Conservation (phyloP, 2,797 vertebrate genomes). For the Phoebastria nigripes region DNA sequence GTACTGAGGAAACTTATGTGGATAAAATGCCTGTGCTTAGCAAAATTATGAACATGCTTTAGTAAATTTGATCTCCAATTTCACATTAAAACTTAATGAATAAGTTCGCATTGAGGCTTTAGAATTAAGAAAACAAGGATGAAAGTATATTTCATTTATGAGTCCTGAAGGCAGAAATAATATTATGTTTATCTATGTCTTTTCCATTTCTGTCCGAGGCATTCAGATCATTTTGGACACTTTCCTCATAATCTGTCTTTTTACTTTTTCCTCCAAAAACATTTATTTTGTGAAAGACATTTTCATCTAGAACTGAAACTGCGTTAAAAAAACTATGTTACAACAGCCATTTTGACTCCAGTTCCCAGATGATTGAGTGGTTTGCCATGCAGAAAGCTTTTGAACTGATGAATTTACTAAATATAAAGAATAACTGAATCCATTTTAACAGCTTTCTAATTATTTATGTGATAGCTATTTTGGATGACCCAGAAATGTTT, state of each 20-base stretch:
- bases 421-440: not conserved
- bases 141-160: not conserved
- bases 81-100: not conserved
- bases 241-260: not conserved
- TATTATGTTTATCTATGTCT: not conserved
- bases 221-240: not conserved
- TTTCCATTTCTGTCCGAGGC: not conserved
- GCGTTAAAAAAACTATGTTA: not conserved
- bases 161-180: not conserved
- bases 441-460: not conserved
- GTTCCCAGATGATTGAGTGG: not conserved
- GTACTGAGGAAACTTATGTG: not conserved
- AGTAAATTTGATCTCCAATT: not conserved
- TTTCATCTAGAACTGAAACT: not conserved
- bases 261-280: not conserved
- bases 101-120: not conserved
- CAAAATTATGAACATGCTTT: not conserved
- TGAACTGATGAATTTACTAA: not conserved
- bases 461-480: not conserved
- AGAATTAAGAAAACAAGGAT: not conserved
- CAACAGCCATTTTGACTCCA: not conserved
- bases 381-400: not conserved
- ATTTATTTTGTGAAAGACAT: not conserved
- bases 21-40: not conserved
- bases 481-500: not conserved